Evolutionary conservation across 2,797 vertebrate genomes (phyloP), one percentile per base, ranked within the genome.

Genomic region (Meda fulgida): DNA sequence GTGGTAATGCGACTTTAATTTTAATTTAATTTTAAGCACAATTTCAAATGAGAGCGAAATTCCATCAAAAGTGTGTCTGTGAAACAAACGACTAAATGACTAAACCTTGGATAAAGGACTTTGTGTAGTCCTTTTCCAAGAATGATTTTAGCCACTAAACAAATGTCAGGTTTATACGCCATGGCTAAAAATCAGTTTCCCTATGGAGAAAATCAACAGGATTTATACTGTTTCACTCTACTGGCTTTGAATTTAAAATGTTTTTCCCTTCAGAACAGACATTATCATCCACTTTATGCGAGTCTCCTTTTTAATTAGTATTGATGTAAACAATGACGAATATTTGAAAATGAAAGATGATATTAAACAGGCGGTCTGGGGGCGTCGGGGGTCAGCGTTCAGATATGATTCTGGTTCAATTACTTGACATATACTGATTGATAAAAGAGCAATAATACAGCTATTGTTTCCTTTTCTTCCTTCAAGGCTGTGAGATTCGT

Each of bases 331-430:
- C 65, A 77, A 55, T 38, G 53, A 21, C 13, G 43, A 46, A 43
- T 29, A 9, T 81, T 38, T 40, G 48, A 29, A 81, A 55, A 40
- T 38, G 10, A 69, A 55, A 40, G 26, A 46, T 36, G 29, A 67
- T 69, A 53, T 69, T 80, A 80, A 80, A 26, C 8, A 40, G 65
- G 34, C 14, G 9, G 23, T 38, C 7, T 51, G 43, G 13, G 43
- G 43, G 63, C 1, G 4, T n/a, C 9, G 7, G 43, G 29, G 78
- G 26, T 73, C 55, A 43, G 53, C 2, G 31, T 78, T 53, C n/a
- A 6, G n/a, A 78, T 58, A 84, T 77, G 58, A 40, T 77, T 53
- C 43, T 38, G n/a, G 71, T 53, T 76, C 31, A 83, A 76, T 51
- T 65, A 66, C 67, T 38, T 75, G 26, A 76, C 72, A 21, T 16